Evolutionary conservation across 2,888 invertebrate genomes (phyloP).

Genomic region (Drosophila formosana): DNA sequence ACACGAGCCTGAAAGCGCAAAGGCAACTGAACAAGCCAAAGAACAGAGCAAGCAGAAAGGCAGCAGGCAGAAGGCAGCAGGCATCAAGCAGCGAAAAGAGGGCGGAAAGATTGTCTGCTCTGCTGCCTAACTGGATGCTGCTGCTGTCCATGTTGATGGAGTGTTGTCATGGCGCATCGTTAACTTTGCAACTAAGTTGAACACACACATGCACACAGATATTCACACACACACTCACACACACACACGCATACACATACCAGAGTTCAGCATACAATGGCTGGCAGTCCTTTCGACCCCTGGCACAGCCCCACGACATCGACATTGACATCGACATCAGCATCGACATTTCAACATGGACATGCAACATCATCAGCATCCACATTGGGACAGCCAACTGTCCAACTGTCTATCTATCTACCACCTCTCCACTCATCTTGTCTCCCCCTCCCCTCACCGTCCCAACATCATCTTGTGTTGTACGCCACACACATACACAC

Average conservation of each 20-base stretch:
- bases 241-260: conserved; percentile 6
- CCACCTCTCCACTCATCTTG: neutral
- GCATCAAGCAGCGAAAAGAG: neutral
- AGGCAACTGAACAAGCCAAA: neutral
- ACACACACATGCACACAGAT: conserved; percentile 25
- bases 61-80: neutral
- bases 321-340: conserved; percentile 64
- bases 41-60: neutral
- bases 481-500: conserved; percentile 11
- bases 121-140: conserved; percentile 45
- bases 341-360: conserved; percentile 64
- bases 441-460: neutral
- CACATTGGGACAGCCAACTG: conserved; percentile 43
- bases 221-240: conserved; percentile 9
- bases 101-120: conserved; percentile 13
- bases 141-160: conserved; percentile 59
- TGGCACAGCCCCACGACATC: conserved; percentile 53
- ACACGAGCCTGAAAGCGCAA: conserved; percentile 37
- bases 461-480: neutral
- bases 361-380: conserved; percentile 66
- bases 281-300: conserved; percentile 19
- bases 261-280: neutral
- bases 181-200: conserved; percentile 64
- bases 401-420: conserved; percentile 20
- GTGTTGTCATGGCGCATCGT: conserved; percentile 66